Evolutionary conservation across 2,888 invertebrate species (phyloP).

Genomic region (Rhyacophila evoluta): DNA sequence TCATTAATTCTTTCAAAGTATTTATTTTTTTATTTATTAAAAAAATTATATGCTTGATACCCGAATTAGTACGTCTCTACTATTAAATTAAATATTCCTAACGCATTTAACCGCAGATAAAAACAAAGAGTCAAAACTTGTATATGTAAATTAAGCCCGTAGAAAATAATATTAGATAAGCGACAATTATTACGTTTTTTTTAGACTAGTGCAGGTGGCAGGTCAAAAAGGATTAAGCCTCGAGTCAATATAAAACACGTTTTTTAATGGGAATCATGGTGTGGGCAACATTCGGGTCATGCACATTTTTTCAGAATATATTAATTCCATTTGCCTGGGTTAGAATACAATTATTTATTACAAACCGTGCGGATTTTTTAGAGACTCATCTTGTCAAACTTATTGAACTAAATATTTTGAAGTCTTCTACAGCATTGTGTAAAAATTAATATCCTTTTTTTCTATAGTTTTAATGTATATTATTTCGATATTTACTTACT

Average conservation of each 20-base stretch:
- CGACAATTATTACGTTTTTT: constrained; percentile 49
- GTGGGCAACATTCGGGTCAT: neutral
- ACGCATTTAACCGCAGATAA: constrained; percentile 44
- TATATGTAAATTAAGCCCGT: constrained; percentile 52
- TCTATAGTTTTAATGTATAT: no score
- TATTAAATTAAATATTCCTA: constrained; percentile 39
- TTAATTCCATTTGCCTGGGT: no score
- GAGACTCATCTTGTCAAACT: no score
- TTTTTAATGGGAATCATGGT: constrained; percentile 20
- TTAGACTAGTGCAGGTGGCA: constrained; percentile 40
- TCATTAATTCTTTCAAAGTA: no score
- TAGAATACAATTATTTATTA: no score
- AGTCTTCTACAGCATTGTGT: no score
- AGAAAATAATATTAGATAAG: constrained; percentile 48
- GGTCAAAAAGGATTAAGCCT: constrained; percentile 30
- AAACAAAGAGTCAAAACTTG: constrained; percentile 49
- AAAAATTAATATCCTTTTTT: no score
- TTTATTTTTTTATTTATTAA: no score
- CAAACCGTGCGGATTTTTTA: no score
- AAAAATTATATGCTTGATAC: neutral
- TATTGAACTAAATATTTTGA: no score
- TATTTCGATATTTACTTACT: no score
- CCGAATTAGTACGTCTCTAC: constrained; percentile 34
- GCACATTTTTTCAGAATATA: no score
- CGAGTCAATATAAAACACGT: constrained; percentile 41